These are phyloP conservation scores for Mesorhabditis spiculigera DNA, from an alignment of 2,888 invertebrate species.

Conservation along the genomic window DNA sequence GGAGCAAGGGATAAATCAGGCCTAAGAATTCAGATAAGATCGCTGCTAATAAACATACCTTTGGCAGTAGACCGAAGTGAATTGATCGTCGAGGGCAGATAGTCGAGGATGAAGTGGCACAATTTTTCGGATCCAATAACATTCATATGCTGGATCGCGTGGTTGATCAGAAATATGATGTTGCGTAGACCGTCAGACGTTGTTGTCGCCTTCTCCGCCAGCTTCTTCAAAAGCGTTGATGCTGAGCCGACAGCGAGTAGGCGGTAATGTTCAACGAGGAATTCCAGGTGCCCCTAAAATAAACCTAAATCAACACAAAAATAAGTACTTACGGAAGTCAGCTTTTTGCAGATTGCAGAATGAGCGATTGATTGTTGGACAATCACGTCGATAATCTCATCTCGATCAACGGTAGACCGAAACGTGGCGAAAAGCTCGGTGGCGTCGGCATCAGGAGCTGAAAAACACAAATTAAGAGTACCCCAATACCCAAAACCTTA, in stretches of 20 bases:
- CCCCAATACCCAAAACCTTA: too few relatives aligned
- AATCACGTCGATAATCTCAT: background rate
- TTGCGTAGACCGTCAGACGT: background rate
- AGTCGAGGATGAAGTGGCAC: background rate
- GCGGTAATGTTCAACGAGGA: slow-evolving; percentile 1
- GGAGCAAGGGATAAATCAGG: background rate
- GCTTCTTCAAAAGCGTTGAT: background rate
- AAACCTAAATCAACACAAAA: background rate
- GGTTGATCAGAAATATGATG: background rate
- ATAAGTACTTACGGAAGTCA: background rate
- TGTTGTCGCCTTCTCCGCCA: background rate
- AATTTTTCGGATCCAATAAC: background rate
- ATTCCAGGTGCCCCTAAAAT: background rate
- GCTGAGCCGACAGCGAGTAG: background rate
- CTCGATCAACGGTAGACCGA: background rate
- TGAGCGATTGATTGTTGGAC: background rate
- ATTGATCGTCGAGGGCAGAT: background rate
- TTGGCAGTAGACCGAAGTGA: background rate
- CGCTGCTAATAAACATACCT: background rate
- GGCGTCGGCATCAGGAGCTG: too few relatives aligned
- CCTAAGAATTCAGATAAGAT: background rate
- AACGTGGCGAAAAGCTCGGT: too few relatives aligned
- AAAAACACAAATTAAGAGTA: too few relatives aligned
- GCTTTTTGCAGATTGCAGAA: background rate
- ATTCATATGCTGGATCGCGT: background rate